Conservation (phyloP, 2,797 vertebrate species). For the Delichon dasypus region DNA sequence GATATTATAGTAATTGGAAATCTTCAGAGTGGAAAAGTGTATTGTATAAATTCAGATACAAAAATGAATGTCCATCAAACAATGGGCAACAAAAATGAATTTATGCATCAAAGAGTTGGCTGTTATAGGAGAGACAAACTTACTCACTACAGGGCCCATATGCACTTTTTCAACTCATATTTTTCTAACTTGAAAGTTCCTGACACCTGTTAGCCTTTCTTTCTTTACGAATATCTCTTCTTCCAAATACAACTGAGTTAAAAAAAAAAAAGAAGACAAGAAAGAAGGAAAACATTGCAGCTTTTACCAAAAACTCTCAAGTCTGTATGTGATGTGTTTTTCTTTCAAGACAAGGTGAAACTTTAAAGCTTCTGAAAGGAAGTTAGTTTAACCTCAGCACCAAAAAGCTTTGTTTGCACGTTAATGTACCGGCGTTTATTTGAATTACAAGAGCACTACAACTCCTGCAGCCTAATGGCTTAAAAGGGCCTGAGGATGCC, state of each 20-base stretch:
- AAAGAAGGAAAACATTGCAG: background rate
- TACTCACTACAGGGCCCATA: background rate
- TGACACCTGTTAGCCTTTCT: background rate
- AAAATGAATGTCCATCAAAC: background rate
- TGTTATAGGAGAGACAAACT: background rate
- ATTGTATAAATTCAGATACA: background rate
- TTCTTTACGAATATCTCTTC: background rate
- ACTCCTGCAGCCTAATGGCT: background rate
- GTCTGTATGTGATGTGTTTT: background rate
- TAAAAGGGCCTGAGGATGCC: background rate
- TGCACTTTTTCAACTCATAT: background rate
- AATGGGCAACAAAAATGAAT: background rate
- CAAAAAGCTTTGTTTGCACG: constrained; percentile 45
- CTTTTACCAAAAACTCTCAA: constrained; percentile 9
- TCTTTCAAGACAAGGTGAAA: background rate
- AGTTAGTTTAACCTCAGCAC: constrained; percentile 38
- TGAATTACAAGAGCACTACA: constrained; percentile 21
- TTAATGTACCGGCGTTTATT: background rate
- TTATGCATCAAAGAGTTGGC: background rate
- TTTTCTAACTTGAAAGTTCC: background rate
- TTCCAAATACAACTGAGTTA: background rate
- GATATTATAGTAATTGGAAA: background rate
- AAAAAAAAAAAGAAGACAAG: background rate
- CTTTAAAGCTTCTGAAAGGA: constrained; percentile 46
- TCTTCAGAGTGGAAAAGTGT: background rate